phyloP scores from a whole-genome alignment of 2,113 vertebrate species.

The Sterna hirundo region DNA sequence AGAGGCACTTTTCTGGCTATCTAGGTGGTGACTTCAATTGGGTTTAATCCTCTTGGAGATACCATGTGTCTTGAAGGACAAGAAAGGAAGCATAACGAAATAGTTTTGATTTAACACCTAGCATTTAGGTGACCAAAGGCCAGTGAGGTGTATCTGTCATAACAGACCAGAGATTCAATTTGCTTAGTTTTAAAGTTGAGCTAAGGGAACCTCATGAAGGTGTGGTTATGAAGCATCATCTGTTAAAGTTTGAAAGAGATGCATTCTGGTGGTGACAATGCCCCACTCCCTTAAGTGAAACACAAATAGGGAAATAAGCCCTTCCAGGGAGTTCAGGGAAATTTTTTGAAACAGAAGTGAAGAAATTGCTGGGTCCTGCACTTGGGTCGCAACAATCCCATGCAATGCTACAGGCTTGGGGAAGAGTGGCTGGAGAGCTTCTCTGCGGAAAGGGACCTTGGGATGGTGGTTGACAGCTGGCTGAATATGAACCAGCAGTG shows the following conservation, averaged over 20 bases:
- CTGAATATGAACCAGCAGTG: background rate
- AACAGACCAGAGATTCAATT: background rate
- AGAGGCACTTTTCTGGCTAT: background rate
- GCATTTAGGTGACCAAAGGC: background rate
- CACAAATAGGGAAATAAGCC: background rate
- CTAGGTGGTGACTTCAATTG: background rate
- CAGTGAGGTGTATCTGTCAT: background rate
- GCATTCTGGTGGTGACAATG: rapidly evolving
- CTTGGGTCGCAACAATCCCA: background rate
- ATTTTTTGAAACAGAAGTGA: background rate
- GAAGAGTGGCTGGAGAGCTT: background rate
- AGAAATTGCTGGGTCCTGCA: background rate
- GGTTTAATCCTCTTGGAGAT: background rate
- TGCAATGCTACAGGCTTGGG: too few relatives aligned
- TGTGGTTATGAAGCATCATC: background rate
- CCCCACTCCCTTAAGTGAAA: background rate
- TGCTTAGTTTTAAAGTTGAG: background rate
- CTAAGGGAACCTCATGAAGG: background rate
- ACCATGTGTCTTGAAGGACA: background rate
- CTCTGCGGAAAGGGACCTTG: background rate
- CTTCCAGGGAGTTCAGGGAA: background rate
- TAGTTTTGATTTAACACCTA: background rate
- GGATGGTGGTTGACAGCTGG: background rate
- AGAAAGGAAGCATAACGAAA: background rate
- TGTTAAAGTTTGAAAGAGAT: background rate